These are phyloP conservation scores for Numida meleagris DNA, from an alignment of 2,113 vertebrate genomes.

Conservation along the genomic window DNA sequence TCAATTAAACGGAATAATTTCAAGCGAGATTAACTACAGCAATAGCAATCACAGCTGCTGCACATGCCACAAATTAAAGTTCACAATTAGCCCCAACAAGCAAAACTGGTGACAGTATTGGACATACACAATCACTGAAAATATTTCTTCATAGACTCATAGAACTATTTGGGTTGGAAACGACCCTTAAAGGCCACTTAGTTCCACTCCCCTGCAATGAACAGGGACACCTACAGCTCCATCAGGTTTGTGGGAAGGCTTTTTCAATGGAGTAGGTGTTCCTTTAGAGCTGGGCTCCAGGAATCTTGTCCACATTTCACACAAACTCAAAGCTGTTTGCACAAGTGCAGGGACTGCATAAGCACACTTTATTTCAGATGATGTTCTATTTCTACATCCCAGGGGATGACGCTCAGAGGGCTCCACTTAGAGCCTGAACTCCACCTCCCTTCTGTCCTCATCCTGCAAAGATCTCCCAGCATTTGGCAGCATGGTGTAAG, in stretches of 20 bases:
- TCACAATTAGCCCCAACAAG: background rate
- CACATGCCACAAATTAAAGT: background rate
- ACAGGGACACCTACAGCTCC: too few relatives aligned
- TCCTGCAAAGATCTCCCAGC: background rate
- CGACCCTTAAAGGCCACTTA: too few relatives aligned
- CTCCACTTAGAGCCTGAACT: background rate
- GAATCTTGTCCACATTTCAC: background rate
- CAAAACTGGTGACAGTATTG: background rate
- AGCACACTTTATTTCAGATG: background rate
- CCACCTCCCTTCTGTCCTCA: background rate
- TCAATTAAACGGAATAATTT: background rate
- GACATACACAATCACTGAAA: background rate
- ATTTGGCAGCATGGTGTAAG: background rate
- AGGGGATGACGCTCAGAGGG: background rate
- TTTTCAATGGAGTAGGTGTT: background rate
- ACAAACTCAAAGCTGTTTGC: background rate
- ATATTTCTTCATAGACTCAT: background rate
- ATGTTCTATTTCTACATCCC: background rate
- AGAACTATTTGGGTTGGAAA: too few relatives aligned
- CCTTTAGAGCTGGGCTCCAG: background rate
- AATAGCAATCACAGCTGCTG: background rate
- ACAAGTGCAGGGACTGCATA: fast-evolving
- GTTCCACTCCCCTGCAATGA: too few relatives aligned
- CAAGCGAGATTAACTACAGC: slow-evolving; percentile 16
- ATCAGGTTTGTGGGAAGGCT: too few relatives aligned